Conservation (phyloP, 1,140 invertebrate species). For the Antheraea pernyi region DNA sequence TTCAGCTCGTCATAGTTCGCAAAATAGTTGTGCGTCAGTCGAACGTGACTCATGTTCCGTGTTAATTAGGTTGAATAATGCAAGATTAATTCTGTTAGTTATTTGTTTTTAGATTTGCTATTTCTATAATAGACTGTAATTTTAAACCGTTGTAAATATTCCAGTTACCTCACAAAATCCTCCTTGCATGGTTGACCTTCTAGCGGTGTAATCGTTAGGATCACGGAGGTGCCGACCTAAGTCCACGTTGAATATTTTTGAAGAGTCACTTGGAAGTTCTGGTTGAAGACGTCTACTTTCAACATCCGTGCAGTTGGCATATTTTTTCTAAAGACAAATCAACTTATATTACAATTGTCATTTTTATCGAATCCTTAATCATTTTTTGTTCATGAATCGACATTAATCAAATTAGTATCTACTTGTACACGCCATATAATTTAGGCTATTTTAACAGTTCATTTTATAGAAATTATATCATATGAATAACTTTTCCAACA, state of each 20-base stretch:
- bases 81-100: no score
- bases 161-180: slow-evolving; percentile 63
- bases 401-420: no score
- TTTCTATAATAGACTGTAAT: no score
- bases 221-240: slow-evolving; percentile 57
- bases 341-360: background rate
- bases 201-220: slow-evolving; percentile 59
- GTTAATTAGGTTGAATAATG: no score
- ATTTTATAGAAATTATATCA: no score
- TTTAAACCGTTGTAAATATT: background rate
- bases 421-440: no score
- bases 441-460: no score
- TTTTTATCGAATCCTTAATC: background rate
- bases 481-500: no score
- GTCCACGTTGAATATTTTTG: slow-evolving; percentile 36
- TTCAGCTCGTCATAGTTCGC: no score
- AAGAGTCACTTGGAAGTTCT: slow-evolving; percentile 10
- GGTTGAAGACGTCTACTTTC: slow-evolving; percentile 36
- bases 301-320: slow-evolving; percentile 66
- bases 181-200: slow-evolving; percentile 46
- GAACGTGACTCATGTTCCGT: no score
- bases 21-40: no score
- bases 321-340: slow-evolving; percentile 52
- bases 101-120: no score
- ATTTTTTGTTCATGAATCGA: background rate